phyloP scores from a whole-genome alignment of 2,888 invertebrate species.

The Serrognathus titanus region DNA sequence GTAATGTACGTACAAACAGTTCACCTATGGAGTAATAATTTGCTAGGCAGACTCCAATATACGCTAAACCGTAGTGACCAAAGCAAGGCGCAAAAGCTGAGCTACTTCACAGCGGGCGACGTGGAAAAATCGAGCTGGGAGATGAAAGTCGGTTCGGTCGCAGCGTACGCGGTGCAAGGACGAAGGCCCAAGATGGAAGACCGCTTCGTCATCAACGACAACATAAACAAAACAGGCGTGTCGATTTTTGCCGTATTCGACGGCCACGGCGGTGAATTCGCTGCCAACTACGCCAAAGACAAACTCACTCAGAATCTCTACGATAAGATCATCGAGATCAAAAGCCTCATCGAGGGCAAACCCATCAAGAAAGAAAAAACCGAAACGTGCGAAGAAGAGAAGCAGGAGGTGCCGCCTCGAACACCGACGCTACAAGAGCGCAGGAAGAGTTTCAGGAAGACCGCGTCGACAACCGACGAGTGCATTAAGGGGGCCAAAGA shows the following conservation, averaged over 20 bases:
- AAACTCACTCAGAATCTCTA: conserved; percentile 78
- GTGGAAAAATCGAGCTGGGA: conserved; percentile 70
- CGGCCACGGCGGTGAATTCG: conserved; percentile 94
- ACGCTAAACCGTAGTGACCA: conserved; percentile 58
- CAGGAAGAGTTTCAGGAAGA: conserved; percentile 66
- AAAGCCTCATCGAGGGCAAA: conserved; percentile 63
- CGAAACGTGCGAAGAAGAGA: conserved; percentile 39
- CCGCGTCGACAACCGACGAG: conserved; percentile 54
- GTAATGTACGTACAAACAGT: conserved; percentile 79
- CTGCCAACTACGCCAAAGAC: conserved; percentile 88
- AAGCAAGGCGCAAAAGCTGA: conserved; percentile 57
- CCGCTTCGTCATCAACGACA: conserved; percentile 83
- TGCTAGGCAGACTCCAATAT: conserved; percentile 68
- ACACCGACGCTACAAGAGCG: conserved; percentile 50
- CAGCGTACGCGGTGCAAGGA: conserved; percentile 88
- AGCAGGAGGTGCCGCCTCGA: conserved; percentile 44
- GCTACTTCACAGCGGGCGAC: conserved; percentile 55
- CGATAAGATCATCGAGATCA: conserved; percentile 71
- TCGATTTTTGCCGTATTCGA: conserved; percentile 91
- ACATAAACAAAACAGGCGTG: conserved; percentile 80
- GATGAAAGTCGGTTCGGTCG: conserved; percentile 68
- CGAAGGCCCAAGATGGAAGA: conserved; percentile 92
- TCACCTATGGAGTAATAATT: conserved; percentile 74
- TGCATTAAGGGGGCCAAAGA: conserved; percentile 50
- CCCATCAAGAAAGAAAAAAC: conserved; percentile 27